Conservation (phyloP, 2,797 vertebrate genomes). For the Melanotaenia nigrans region DNA sequence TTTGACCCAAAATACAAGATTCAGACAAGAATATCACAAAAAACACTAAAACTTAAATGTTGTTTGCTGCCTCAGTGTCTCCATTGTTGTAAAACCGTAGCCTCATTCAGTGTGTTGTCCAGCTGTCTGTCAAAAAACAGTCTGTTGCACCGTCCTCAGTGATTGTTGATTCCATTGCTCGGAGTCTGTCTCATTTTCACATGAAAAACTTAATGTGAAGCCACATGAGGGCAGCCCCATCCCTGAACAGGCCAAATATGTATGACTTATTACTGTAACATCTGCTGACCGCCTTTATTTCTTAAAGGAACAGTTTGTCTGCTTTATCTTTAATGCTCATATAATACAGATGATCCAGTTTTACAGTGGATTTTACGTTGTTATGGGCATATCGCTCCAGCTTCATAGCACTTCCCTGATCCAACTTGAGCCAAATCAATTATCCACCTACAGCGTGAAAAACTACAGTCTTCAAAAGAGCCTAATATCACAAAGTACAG, state of each 20-base stretch:
- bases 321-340: background rate
- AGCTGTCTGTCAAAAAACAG: constrained; percentile 38
- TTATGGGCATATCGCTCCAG: background rate
- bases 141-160: constrained; percentile 40
- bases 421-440: background rate
- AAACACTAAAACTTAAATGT: background rate
- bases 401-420: background rate
- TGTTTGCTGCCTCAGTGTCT: constrained; percentile 12
- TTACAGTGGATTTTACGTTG: background rate
- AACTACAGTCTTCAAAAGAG: background rate
- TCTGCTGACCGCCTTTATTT: background rate
- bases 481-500: background rate
- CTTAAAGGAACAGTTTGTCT: background rate
- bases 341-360: background rate
- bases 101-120: constrained; percentile 33
- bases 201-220: constrained; percentile 16
- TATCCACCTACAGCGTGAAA: background rate
- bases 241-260: background rate
- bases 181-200: constrained; percentile 55
- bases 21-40: background rate
- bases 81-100: constrained; percentile 8
- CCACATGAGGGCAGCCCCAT: constrained; percentile 47
- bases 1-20: background rate
- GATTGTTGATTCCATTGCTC: constrained; percentile 36
- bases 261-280: background rate